phyloP scores from a whole-genome alignment of 2,113 vertebrate genomes.

The Apteryx owenii region DNA sequence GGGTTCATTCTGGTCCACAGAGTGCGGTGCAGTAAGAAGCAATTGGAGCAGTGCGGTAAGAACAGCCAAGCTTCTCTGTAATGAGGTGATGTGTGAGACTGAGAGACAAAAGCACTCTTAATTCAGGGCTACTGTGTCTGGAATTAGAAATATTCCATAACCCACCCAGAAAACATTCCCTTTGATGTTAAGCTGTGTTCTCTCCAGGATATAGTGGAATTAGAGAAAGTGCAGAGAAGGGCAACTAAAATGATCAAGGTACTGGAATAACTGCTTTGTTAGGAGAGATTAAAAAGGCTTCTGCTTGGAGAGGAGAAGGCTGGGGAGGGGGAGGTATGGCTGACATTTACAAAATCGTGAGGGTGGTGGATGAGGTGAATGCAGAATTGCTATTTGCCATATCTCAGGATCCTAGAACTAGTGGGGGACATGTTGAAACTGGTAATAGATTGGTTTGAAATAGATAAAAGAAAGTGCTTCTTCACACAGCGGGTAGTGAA shows the following conservation, averaged over 20 bases:
- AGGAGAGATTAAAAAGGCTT: not conserved
- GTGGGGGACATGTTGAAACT: not conserved
- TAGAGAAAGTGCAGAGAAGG: not conserved
- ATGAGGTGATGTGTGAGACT: not conserved
- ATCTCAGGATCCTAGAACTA: not conserved
- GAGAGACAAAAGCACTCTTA: not conserved
- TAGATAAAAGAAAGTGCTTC: not conserved
- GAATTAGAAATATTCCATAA: not conserved
- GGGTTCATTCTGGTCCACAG: not conserved
- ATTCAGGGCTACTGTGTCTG: fast-evolving
- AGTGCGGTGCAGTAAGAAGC: not conserved
- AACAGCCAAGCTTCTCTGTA: not conserved
- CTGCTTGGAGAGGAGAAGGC: not conserved
- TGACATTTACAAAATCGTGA: not conserved
- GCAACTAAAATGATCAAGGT: not conserved
- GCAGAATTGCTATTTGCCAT: not conserved
- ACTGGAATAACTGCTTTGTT: not conserved
- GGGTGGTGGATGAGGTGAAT: not conserved
- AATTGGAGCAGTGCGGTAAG: fast-evolving
- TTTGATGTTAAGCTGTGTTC: not conserved
- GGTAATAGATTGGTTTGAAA: not conserved
- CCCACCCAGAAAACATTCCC: fast-evolving
- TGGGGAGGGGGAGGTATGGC: not conserved
- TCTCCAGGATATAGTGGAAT: not conserved
- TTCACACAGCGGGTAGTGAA: fast-evolving